Evolutionary conservation across 2,797 vertebrate species (phyloP), one percentile per base, ranked within the genome.

Genomic region (Labeo calbasu): DNA sequence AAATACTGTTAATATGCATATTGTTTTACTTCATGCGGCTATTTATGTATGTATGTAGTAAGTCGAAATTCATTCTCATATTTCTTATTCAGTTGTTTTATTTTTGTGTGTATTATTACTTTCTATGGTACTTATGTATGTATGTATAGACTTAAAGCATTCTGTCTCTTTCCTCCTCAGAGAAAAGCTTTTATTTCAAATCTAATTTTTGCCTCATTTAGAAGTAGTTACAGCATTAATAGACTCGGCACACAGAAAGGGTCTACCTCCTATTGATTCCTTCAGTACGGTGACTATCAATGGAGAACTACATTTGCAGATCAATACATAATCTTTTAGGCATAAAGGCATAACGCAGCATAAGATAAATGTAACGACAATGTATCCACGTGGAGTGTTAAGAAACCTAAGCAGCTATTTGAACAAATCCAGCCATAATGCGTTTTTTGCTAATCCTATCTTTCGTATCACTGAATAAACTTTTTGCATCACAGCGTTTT

Each of bases 241-340:
- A 63, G 17, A 14, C 36, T 59, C 21, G 1, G 21, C 53, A 17
- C 21, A 59, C 13, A 59, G 73, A 55, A 75, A 59, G 13, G 23
- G 17, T 70, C 79, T 81, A 32, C 69, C 12, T 36, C 12, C 4
- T 59, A 63, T 82, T 23, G 80, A 82, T 82, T 82, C 19, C 69
- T 73, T 55, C 8, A 36, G 25, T 36, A 48, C 23, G 1, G 69
- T 14, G 17, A 51, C 51, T 81, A 55, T 80, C 65, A 80, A 70
- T 57, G 21, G 55, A 82, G 5, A 51, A 73, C 63, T 63, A 61
- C 17, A n/a, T 63, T 72, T 50, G 25, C 69, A 50, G 69, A 82
- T 82, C 80, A 73, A 82, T 82, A 72, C 40, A 63, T 14, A 61
- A 61, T 63, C 12, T 72, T 48, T 81, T 36, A 72, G 53, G 43